These are phyloP conservation scores for Scylla paramamosain DNA, from an alignment of 1,140 invertebrate genomes.

Conservation along the genomic window DNA sequence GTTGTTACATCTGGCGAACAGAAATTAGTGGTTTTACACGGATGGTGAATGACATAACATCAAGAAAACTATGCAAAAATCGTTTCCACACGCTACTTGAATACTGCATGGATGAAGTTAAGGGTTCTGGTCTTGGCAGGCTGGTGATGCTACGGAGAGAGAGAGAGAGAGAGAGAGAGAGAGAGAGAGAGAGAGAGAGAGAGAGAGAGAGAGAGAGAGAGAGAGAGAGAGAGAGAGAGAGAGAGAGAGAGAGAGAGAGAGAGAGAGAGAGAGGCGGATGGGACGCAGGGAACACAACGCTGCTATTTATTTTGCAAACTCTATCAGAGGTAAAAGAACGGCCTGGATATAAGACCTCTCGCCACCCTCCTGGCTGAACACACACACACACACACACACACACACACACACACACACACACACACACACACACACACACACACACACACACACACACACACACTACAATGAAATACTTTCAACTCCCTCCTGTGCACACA, in stretches of 20 bases:
- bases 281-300: not conserved
- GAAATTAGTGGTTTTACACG: too few relatives aligned
- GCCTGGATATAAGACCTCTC: not conserved
- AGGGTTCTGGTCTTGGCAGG: too few relatives aligned
- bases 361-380: conserved; percentile 2
- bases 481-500: not conserved
- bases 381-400: conserved; percentile 9
- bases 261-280: not conserved
- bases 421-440: not conserved
- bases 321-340: conserved; percentile 11
- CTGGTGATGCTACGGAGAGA: not conserved
- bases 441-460: conserved; percentile 4
- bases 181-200: conserved; percentile 30
- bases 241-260: conserved; percentile 29
- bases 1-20: too few relatives aligned
- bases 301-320: not conserved
- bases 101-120: too few relatives aligned
- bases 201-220: not conserved
- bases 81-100: too few relatives aligned
- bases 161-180: conserved; percentile 24
- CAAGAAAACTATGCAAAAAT: too few relatives aligned
- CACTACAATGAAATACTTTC: not conserved
- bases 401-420: conserved; percentile 6
- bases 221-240: not conserved
- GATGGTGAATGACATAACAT: too few relatives aligned